Conservation (phyloP, 2,888 invertebrate genomes). For the Pollenia griseotomentosa region DNA sequence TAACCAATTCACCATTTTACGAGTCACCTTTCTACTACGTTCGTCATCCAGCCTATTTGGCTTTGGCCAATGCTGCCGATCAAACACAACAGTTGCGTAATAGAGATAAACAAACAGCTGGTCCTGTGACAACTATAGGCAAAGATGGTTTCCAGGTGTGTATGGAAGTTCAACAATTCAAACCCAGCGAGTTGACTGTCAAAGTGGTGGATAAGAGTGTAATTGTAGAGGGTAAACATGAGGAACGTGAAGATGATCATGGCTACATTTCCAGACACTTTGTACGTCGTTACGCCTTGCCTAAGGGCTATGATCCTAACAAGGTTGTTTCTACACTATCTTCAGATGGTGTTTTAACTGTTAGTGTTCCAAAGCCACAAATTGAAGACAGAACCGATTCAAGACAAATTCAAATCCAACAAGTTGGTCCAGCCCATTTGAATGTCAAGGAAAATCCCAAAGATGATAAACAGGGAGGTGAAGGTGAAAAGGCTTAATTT, state of each 20-base stretch:
- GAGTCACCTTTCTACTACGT: conserved; percentile 50
- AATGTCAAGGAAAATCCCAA: conserved; percentile 84
- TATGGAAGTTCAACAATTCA: conserved; percentile 91
- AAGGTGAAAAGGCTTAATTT: conserved; percentile 32
- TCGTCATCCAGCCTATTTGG: conserved; percentile 54
- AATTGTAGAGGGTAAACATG: conserved; percentile 90
- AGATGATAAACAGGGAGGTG: conserved; percentile 14
- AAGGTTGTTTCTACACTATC: conserved; percentile 90
- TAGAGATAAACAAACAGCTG: conserved; percentile 40
- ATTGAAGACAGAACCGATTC: conserved; percentile 82
- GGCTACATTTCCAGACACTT: conserved; percentile 91
- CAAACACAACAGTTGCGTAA: conserved; percentile 87
- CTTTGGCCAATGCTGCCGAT: conserved; percentile 84
- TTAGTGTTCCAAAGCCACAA: conserved; percentile 87
- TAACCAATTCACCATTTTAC: conserved; percentile 65
- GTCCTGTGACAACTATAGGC: conserved; percentile 82
- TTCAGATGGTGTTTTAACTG: conserved; percentile 89
- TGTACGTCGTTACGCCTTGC: conserved; percentile 89
- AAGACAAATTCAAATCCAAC: conserved; percentile 86
- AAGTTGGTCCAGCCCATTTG: conserved; percentile 86
- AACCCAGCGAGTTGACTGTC: conserved; percentile 90
- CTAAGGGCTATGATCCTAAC: conserved; percentile 90
- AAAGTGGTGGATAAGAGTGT: conserved; percentile 89
- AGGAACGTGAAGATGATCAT: conserved; percentile 89
- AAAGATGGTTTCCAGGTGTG: conserved; percentile 89